Evolutionary conservation across 2,113 vertebrate genomes (phyloP), one percentile per base, ranked within the genome.

Genomic region (Gambusia affinis): DNA sequence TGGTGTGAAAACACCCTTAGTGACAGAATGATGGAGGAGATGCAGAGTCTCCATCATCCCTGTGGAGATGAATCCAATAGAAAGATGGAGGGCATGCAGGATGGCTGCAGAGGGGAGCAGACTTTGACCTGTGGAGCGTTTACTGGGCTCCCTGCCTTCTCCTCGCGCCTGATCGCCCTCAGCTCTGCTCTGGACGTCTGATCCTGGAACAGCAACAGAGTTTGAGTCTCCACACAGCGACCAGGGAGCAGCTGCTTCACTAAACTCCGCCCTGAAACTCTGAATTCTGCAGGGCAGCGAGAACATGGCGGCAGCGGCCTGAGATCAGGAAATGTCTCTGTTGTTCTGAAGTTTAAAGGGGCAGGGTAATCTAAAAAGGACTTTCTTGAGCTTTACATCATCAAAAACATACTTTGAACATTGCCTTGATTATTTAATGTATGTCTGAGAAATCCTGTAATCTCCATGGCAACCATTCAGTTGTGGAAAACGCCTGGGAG

Each of bases 181-280:
- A 74, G 93, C 92, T 85, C 95, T 96, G 90, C 95, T 97, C 81
- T 96, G 96, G 85, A 87, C 88, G 85, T 97, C 96, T 91, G 91
- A 60, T 61, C 95, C 97, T 94, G 85, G 67, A 86, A 90, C 14
- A 80, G 67, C 64, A 65, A 63, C 28, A 17, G 29, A 63, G 61
- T 30, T 31, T 29, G 29, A 65, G 4, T 37, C 7, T 65, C 63
- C 30, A 27, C 29, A 57, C 51, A 47, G 44, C 10, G 3, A n/a
- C 7, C 22, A n/a, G 51, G 22, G 51, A 64, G 17, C 30, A 35
- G 31, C 19, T 24, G 31, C 19, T 35, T 22, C 19, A 35, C 44
- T 47, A 63, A 63, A 63, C 61, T 33, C 15, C 78, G 72, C 15
- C 84, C 79, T 76, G 80, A 15, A 28, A 19, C 71, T 30, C 79